Conservation (phyloP, 2,113 vertebrate genomes). For the Ardeotis arabs region DNA sequence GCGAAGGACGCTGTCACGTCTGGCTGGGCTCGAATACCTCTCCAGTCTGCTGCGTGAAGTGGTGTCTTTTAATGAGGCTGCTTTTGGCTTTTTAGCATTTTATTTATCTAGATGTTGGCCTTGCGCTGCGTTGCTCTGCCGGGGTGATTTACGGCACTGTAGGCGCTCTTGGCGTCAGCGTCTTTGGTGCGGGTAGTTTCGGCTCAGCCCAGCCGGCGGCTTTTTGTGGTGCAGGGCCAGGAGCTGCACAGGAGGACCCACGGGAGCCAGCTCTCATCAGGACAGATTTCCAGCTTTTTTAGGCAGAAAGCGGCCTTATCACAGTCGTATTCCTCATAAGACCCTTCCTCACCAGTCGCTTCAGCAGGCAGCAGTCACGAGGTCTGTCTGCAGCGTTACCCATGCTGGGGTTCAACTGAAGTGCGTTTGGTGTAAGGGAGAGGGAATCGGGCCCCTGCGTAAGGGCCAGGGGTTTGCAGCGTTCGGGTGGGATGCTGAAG, state of each 20-base stretch:
- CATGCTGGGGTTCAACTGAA: neutral
- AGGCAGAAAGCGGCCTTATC: neutral
- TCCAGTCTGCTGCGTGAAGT: neutral
- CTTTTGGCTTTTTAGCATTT: neutral
- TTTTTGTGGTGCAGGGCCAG: neutral
- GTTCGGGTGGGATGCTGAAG: neutral
- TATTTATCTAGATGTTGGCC: neutral
- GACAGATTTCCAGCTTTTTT: neutral
- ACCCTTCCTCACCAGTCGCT: neutral
- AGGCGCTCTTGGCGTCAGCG: fast-evolving
- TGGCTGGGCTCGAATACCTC: neutral
- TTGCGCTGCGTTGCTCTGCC: neutral
- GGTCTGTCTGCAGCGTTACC: neutral
- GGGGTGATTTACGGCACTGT: neutral
- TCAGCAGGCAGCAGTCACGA: fast-evolving
- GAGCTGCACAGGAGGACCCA: neutral
- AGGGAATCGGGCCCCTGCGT: fast-evolving
- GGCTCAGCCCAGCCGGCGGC: neutral
- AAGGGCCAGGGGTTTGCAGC: neutral
- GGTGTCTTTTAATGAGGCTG: neutral
- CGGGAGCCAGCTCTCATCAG: neutral
- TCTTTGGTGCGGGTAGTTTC: neutral
- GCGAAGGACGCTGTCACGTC: neutral
- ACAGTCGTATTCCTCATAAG: fast-evolving
- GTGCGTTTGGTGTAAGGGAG: fast-evolving